Evolutionary conservation across 1,140 invertebrate genomes (phyloP).

Genomic region (Drosophila leontia): DNA sequence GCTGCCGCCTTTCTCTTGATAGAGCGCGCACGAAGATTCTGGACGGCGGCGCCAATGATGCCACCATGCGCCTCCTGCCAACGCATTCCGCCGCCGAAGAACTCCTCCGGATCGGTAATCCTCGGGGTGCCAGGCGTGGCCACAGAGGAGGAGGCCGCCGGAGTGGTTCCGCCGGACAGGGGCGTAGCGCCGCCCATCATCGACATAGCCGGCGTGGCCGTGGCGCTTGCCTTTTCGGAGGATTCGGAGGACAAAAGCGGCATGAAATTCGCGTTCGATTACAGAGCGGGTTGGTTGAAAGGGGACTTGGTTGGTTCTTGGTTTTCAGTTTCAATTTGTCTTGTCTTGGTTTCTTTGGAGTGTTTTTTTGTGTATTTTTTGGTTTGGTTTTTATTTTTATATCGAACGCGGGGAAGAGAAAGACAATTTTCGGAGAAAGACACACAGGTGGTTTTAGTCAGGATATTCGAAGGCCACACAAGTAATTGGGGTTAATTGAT

Average conservation of each 20-base stretch:
- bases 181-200: slow-evolving; percentile 61
- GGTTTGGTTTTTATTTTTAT: slow-evolving; percentile 12
- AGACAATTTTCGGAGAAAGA: slow-evolving; percentile 55
- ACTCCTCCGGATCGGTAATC: slow-evolving; percentile 38
- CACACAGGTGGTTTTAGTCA: slow-evolving; percentile 43
- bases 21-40: slow-evolving; percentile 77
- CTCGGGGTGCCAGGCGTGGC: slow-evolving; percentile 47
- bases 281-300: slow-evolving; percentile 60
- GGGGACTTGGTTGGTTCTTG: slow-evolving; percentile 57
- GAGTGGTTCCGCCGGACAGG: slow-evolving; percentile 29
- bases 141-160: slow-evolving; percentile 44
- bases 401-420: slow-evolving; percentile 46
- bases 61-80: slow-evolving; percentile 81
- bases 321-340: slow-evolving; percentile 12
- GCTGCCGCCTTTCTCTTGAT: slow-evolving; percentile 67
- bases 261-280: slow-evolving; percentile 84
- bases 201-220: slow-evolving; percentile 56
- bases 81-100: slow-evolving; percentile 68
- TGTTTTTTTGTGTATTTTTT: slow-evolving; percentile 21
- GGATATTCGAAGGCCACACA: slow-evolving; percentile 43
- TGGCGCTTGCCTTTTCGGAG: slow-evolving; percentile 67
- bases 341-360: slow-evolving; percentile 29
- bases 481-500: slow-evolving; percentile 37
- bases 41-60: slow-evolving; percentile 76
- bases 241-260: slow-evolving; percentile 81